Percentiles rank a stretch among this genome's conserved stretches.
These are phyloP conservation scores for Hylaeus anthracinus DNA, from an alignment of 1,140 invertebrate species.

Conservation along the genomic window DNA sequence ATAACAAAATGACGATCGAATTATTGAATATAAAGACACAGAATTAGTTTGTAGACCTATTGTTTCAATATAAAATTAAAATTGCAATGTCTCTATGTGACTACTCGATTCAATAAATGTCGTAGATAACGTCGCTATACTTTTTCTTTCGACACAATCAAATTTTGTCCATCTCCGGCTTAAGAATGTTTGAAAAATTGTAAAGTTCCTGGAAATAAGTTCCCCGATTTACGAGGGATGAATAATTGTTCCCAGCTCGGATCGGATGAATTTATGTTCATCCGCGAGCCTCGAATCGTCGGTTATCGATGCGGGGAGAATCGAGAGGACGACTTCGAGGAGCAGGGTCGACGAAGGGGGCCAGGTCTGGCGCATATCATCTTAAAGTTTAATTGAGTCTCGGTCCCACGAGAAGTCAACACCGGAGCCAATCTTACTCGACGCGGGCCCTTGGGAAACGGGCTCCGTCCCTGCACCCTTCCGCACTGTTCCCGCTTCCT, in stretches of 20 bases:
- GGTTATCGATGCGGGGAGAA: conserved; percentile 31
- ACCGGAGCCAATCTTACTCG: conserved; percentile 80
- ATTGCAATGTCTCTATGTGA: too few species aligned
- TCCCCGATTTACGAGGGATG: too few species aligned
- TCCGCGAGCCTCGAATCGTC: not conserved
- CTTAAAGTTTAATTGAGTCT: conserved; percentile 88
- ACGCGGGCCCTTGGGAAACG: conserved; percentile 63
- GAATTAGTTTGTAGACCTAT: too few species aligned
- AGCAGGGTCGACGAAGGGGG: conserved; percentile 6
- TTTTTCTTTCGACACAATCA: too few species aligned
- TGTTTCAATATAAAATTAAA: too few species aligned
- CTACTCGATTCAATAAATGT: too few species aligned
- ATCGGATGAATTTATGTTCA: conserved; percentile 2
- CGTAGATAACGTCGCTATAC: too few species aligned
- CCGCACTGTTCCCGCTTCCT: conserved; percentile 29
- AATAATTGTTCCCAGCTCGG: not conserved
- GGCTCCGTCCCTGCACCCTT: conserved; percentile 54
- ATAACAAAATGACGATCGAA: too few species aligned
- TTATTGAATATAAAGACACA: too few species aligned
- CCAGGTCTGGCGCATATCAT: conserved; percentile 83
- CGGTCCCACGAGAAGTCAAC: conserved; percentile 79
- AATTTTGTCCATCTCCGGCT: too few species aligned
- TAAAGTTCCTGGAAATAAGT: too few species aligned
- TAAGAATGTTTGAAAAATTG: too few species aligned
- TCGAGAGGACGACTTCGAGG: conserved; percentile 5